A percentile compares a stretch with the other conserved stretches of the same genome.
phyloP scores from a whole-genome alignment of 1,140 invertebrate genomes.

The Drosophila pseudoananassae region DNA sequence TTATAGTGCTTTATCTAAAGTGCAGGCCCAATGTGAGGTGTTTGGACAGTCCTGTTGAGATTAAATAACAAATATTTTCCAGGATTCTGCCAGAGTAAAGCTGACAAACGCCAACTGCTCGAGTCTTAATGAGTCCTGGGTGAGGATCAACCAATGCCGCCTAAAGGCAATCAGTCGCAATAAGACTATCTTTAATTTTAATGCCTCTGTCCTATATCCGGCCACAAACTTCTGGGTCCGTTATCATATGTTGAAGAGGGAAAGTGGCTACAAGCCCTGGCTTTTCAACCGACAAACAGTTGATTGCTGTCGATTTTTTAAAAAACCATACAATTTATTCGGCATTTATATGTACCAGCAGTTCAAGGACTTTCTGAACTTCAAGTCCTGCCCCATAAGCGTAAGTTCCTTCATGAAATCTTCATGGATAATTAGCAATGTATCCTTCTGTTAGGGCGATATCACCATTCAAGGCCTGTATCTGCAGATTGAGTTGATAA shows the following conservation, averaged over 20 bases:
- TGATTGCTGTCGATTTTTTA: constrained; percentile 8
- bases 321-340: too few relatives aligned
- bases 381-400: too few relatives aligned
- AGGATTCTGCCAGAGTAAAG: not conserved
- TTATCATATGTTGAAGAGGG: constrained; percentile 2
- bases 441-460: too few relatives aligned
- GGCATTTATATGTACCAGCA: too few relatives aligned
- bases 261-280: constrained; percentile 19
- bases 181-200: not conserved
- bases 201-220: constrained; percentile 6
- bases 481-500: too few relatives aligned
- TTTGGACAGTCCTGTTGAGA: too few relatives aligned
- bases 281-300: not conserved
- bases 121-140: not conserved
- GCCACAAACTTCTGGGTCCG: not conserved
- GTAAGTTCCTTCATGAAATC: too few relatives aligned
- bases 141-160: not conserved
- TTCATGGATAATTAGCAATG: too few relatives aligned
- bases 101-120: not conserved
- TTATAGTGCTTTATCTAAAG: too few relatives aligned
- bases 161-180: not conserved
- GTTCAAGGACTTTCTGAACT: too few relatives aligned
- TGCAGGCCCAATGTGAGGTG: too few relatives aligned
- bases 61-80: not conserved
- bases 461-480: too few relatives aligned